Conservation (phyloP, 2,888 invertebrate genomes). For the Zygaena filipendulae region DNA sequence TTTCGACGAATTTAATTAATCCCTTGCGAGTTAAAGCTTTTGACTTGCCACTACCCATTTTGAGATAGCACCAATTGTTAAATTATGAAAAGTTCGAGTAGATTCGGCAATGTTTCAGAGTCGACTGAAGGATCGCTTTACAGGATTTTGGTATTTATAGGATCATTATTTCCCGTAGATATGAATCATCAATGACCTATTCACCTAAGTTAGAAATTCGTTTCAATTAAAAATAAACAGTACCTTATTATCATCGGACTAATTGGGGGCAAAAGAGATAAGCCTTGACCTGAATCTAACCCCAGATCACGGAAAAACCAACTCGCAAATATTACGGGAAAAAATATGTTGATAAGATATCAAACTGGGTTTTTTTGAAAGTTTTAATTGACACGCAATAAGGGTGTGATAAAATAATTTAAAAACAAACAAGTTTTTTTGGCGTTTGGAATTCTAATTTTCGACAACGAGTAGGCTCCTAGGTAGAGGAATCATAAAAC, state of each 20-base stretch:
- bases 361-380: no score
- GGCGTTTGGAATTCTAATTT: no score
- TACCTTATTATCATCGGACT: constrained; percentile 1
- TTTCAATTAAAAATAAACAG: constrained; percentile 4
- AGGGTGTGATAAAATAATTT: constrained; percentile 1
- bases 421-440: no score
- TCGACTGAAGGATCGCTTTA: constrained; percentile 2
- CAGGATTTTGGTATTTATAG: constrained; percentile 2
- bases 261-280: constrained; percentile 2
- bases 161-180: not conserved
- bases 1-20: constrained; percentile 4
- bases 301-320: no score
- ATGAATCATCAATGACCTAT: not conserved
- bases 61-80: not conserved
- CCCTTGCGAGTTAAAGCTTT: constrained; percentile 4
- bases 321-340: constrained; percentile 1
- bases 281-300: constrained; percentile 4
- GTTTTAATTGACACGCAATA: no score
- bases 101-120: not conserved
- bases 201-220: constrained; percentile 1
- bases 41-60: constrained; percentile 4
- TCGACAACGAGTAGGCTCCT: no score
- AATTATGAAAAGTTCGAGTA: not conserved
- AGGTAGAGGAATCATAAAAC: no score
- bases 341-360: no score